Conservation (phyloP, 2,888 invertebrate species). For the Rotaria magnacalcarata region DNA sequence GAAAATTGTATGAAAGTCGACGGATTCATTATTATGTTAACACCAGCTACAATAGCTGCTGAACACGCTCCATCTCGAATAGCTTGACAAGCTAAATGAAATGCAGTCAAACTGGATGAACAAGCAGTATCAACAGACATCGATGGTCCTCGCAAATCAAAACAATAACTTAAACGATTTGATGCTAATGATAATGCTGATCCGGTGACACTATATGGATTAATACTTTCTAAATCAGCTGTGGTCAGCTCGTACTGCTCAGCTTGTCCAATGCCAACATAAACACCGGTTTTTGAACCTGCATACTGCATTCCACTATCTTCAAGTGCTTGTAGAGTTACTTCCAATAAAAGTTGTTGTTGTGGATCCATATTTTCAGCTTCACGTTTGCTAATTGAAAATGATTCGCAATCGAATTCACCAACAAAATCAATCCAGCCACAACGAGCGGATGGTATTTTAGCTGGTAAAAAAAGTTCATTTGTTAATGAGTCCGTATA, state of each 20-base stretch:
- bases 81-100: slow-evolving; percentile 47
- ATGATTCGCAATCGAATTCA: slow-evolving; percentile 48
- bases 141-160: slow-evolving; percentile 52
- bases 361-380: slow-evolving; percentile 48
- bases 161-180: slow-evolving; percentile 49
- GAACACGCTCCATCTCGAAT: slow-evolving; percentile 47
- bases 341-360: slow-evolving; percentile 47
- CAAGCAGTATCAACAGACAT: slow-evolving; percentile 53
- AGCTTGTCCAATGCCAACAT: slow-evolving; percentile 46
- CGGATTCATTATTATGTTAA: slow-evolving; percentile 52
- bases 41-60: slow-evolving; percentile 52
- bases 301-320: slow-evolving; percentile 46
- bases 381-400: slow-evolving; percentile 48
- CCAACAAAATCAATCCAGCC: slow-evolving; percentile 45
- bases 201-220: slow-evolving; percentile 45
- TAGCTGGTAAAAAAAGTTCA: slow-evolving; percentile 38
- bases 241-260: slow-evolving; percentile 42
- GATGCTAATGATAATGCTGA: slow-evolving; percentile 47
- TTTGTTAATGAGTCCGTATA: slow-evolving; percentile 44
- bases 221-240: slow-evolving; percentile 45
- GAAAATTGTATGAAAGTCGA: slow-evolving; percentile 51
- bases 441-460: slow-evolving; percentile 38
- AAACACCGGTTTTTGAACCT: slow-evolving; percentile 44
- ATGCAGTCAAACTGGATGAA: slow-evolving; percentile 50
- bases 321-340: slow-evolving; percentile 48